Conservation (phyloP, 1,140 invertebrate genomes). For the Goniozus legneri region DNA sequence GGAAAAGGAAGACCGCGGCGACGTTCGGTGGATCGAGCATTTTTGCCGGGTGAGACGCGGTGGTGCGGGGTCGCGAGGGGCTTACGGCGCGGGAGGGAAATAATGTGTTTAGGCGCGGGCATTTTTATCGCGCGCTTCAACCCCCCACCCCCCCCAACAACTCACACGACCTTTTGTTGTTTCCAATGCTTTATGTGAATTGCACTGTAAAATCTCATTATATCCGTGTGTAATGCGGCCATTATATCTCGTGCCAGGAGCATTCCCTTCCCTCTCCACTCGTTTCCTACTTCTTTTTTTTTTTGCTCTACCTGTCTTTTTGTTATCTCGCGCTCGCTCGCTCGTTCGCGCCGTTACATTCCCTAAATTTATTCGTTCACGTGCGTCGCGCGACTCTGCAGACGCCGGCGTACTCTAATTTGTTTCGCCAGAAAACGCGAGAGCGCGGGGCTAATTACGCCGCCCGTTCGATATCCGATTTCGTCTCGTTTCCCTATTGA, state of each 20-base stretch:
- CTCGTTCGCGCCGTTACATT: conserved; percentile 23
- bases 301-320: conserved; percentile 10
- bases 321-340: conserved; percentile 1
- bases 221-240: conserved; percentile 44
- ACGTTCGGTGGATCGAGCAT: conserved; percentile 10
- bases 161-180: conserved; percentile 37
- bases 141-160: conserved; percentile 10
- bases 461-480: conserved; percentile 21
- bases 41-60: conserved; percentile 16
- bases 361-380: conserved; percentile 32
- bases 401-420: no score
- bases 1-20: conserved; percentile 10
- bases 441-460: conserved; percentile 26
- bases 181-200: conserved; percentile 52
- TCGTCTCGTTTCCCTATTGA: conserved; percentile 14
- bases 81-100: conserved; percentile 27
- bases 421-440: conserved; percentile 24
- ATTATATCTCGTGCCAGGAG: conserved; percentile 50
- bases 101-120: conserved; percentile 50
- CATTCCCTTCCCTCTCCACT: conserved; percentile 31
- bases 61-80: conserved; percentile 11
- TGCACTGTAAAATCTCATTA: conserved; percentile 54
- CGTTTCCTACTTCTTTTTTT: neutral
- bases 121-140: conserved; percentile 42
- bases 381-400: conserved; percentile 21